These are phyloP conservation scores for Eumeta japonica DNA, from an alignment of 1,140 invertebrate genomes.

Conservation along the genomic window DNA sequence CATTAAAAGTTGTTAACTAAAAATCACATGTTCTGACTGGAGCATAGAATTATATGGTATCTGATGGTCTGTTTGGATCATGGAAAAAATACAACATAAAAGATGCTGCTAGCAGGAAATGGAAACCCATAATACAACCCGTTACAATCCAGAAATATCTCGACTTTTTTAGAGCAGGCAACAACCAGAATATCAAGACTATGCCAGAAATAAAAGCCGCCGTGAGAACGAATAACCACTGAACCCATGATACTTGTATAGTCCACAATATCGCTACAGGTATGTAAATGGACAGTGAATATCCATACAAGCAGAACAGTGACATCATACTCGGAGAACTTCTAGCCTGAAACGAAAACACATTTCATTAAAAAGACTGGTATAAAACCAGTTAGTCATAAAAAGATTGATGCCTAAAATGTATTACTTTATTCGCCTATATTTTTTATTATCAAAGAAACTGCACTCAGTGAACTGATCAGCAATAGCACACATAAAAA, in stretches of 20 bases:
- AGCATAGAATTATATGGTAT: too few species aligned
- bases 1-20: too few species aligned
- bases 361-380: neutral
- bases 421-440: constrained; percentile 4
- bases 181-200: constrained; percentile 78
- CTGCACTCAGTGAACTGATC: neutral
- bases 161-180: constrained; percentile 72
- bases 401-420: too few species aligned
- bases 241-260: constrained; percentile 78
- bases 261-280: constrained; percentile 93
- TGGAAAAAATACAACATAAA: constrained; percentile 73
- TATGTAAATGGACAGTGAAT: constrained; percentile 91
- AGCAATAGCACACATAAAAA: too few species aligned
- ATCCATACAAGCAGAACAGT: constrained; percentile 91
- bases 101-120: constrained; percentile 78
- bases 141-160: constrained; percentile 68
- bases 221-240: constrained; percentile 82
- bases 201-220: constrained; percentile 81
- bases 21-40: too few species aligned
- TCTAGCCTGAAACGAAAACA: constrained; percentile 57
- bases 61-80: too few species aligned
- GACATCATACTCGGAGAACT: constrained; percentile 71
- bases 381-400: too few species aligned
- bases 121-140: constrained; percentile 69
- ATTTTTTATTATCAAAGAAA: constrained; percentile 3